Conservation (phyloP, 2,113 vertebrate genomes). For the Jacana jacana region DNA sequence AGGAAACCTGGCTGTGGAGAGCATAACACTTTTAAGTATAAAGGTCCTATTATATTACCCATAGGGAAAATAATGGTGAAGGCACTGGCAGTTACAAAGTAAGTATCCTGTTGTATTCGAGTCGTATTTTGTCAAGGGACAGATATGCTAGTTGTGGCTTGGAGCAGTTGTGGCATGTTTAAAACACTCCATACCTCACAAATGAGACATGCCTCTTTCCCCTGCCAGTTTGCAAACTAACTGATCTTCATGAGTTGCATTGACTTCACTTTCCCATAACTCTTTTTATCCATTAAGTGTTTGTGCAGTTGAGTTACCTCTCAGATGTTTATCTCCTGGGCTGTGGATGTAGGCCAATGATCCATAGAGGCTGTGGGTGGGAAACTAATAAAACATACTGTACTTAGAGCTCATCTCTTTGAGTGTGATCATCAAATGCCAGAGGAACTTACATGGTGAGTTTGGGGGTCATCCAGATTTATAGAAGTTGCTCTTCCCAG, state of each 20-base stretch:
- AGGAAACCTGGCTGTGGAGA: conserved; percentile 69
- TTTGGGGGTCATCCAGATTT: neutral
- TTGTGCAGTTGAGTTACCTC: neutral
- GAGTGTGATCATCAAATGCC: neutral
- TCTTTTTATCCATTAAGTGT: neutral
- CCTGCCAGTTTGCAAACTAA: neutral
- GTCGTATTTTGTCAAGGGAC: neutral
- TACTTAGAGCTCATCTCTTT: neutral
- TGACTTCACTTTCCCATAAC: neutral
- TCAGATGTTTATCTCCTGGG: neutral
- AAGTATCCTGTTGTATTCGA: conserved; percentile 15
- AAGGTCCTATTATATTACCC: conserved; percentile 79
- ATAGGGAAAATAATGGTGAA: conserved; percentile 85
- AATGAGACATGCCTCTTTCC: neutral
- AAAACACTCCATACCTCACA: neutral
- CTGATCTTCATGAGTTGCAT: neutral
- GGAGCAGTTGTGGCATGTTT: accelerated
- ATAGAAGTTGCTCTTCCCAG: neutral
- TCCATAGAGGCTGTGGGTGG: neutral
- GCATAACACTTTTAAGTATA: conserved; percentile 82
- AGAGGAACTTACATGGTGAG: neutral
- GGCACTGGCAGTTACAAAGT: conserved; percentile 88
- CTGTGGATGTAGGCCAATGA: neutral
- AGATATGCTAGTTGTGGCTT: neutral
- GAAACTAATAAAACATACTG: neutral